Conservation (phyloP, 1,140 invertebrate genomes). For the Saccostrea echinata region DNA sequence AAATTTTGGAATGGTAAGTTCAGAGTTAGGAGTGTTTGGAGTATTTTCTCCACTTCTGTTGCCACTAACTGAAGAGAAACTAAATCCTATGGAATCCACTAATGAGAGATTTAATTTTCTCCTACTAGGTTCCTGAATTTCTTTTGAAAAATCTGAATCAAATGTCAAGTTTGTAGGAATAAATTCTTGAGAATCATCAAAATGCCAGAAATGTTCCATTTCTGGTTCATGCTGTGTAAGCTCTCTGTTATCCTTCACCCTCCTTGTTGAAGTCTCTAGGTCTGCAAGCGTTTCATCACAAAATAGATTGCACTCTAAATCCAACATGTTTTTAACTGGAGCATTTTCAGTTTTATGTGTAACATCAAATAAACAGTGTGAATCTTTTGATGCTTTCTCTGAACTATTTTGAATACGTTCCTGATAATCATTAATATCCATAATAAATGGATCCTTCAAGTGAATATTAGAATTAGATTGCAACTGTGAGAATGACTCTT, state of each 20-base stretch:
- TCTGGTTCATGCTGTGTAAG: background rate
- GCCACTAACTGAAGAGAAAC: background rate
- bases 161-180: constrained; percentile 29
- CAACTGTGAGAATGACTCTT: background rate
- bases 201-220: background rate
- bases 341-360: background rate
- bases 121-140: background rate
- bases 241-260: background rate
- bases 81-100: constrained; percentile 1
- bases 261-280: background rate
- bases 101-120: background rate
- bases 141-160: constrained; percentile 21
- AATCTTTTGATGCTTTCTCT: background rate
- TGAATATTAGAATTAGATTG: background rate
- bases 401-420: background rate
- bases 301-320: background rate
- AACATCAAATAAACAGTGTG: background rate
- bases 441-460: constrained; percentile 4
- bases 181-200: constrained; percentile 49
- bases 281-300: constrained; percentile 17
- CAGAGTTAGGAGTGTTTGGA: background rate
- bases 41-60: constrained; percentile 38
- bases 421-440: background rate
- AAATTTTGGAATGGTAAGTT: constrained; percentile 27
- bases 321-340: background rate